Evolutionary conservation across 2,888 invertebrate species (phyloP).

Genomic region (Metellina segmentata): DNA sequence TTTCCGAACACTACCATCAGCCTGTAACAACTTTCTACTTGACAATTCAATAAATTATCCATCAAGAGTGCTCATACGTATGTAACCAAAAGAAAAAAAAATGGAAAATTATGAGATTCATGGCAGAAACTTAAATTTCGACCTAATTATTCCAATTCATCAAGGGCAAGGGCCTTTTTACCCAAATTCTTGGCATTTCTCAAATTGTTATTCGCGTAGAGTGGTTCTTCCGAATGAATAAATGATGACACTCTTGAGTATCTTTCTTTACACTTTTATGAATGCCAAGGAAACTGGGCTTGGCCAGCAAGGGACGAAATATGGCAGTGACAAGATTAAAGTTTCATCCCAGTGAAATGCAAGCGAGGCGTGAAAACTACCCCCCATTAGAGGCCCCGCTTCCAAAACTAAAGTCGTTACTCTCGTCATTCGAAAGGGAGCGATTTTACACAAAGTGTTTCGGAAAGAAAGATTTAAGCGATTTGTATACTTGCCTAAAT

Average conservation of each 20-base stretch:
- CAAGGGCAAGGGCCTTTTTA: no score
- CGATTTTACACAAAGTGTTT: slow-evolving; percentile 60
- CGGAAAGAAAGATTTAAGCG: slow-evolving; percentile 66
- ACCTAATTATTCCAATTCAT: no score
- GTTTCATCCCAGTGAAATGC: slow-evolving; percentile 28
- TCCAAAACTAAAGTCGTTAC: slow-evolving; percentile 62
- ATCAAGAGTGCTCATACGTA: no score
- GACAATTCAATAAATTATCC: no score
- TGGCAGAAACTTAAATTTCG: no score
- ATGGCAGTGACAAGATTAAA: slow-evolving; percentile 62
- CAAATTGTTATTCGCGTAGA: not conserved
- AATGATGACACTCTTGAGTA: slow-evolving; percentile 19
- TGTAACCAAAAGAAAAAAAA: no score
- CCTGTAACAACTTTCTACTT: no score
- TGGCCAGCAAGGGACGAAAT: slow-evolving; percentile 26
- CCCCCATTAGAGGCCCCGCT: slow-evolving; percentile 48
- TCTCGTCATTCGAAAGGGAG: slow-evolving; percentile 60
- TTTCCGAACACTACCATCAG: no score
- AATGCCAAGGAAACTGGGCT: not conserved
- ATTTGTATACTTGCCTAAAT: slow-evolving; percentile 60
- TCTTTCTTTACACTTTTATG: not conserved
- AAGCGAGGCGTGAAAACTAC: slow-evolving; percentile 52
- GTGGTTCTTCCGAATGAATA: not conserved
- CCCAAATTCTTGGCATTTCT: not conserved
- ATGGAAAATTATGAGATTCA: no score